phyloP scores from a whole-genome alignment of 2,888 invertebrate genomes.

The Limnephilus marmoratus region DNA sequence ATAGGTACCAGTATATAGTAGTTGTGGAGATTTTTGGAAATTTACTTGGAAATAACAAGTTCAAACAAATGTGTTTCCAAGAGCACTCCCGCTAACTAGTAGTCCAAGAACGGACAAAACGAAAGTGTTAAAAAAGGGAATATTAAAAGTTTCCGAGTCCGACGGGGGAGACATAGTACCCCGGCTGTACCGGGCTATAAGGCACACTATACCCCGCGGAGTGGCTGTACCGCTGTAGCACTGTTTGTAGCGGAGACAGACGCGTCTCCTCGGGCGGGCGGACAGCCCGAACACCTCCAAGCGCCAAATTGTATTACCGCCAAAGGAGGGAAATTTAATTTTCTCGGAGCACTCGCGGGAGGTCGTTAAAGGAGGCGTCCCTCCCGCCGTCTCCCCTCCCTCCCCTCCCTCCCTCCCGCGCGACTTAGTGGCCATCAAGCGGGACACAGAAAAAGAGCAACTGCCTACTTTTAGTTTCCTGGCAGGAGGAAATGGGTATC shows the following conservation, averaged over 20 bases:
- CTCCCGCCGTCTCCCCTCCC: neutral
- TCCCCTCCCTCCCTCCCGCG: neutral
- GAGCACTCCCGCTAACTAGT: neutral
- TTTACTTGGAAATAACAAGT: neutral
- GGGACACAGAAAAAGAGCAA: neutral
- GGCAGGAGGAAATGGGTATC: neutral
- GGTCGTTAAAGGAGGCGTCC: constrained; percentile 3
- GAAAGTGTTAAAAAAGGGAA: no score
- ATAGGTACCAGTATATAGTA: neutral
- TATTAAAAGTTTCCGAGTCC: no score
- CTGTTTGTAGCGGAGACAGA: neutral
- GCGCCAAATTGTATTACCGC: constrained; percentile 42
- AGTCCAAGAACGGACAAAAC: neutral
- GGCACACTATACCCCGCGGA: no score
- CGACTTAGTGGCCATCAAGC: neutral
- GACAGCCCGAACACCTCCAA: neutral
- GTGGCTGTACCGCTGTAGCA: neutral
- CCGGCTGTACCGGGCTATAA: no score
- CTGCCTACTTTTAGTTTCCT: neutral
- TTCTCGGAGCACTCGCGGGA: constrained; percentile 24
- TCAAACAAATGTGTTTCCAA: neutral
- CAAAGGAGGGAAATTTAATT: constrained; percentile 42
- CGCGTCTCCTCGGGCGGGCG: neutral
- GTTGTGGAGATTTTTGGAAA: neutral
- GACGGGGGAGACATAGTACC: neutral